Evolutionary conservation across 2,113 vertebrate genomes (phyloP), one percentile per base, ranked within the genome.

Genomic region (Rhinogobius similis): DNA sequence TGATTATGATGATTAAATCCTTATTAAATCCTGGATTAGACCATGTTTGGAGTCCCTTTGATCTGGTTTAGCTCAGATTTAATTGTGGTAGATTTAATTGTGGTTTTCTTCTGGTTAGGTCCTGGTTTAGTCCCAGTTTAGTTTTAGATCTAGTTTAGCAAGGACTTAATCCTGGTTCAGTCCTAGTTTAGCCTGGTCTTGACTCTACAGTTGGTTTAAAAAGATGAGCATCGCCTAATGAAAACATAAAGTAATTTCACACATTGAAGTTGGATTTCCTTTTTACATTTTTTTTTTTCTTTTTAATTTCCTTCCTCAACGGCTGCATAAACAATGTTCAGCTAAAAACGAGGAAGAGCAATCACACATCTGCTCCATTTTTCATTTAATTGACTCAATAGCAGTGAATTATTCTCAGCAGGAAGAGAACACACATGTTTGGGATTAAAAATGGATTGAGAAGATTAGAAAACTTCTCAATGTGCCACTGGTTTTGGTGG

Each of bases 301-400:
- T 23, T 12, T 53, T 23, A 1, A 13, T 24, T 55, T 55, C 52
- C 52, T 55, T 26, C 52, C 52, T 55, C 52, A 12, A 23, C 23
- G 52, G 23, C 52, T 26, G 52, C 23, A 55, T 23, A 55, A 55
- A 55, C 52, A 55, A 55, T 55, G 52, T 55, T 55, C 52, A 55
- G 52, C 26, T 21, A 23, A 55, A 55, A 55, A 24, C 14, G 52
- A 10, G 23, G 23, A 55, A 55, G 23, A 55, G 24, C 24, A n/a
- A 55, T 55, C 23, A 14, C 52, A 55, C 52, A 55, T 55, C 52
- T 55, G 52, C 13, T 12, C 52, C 52, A 55, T 55, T 55, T 55
- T 26, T 55, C 56, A 77, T 81, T 79, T 73, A 80, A 83, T 69
- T 86, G 67, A 81, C 58, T 69, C 72, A 53, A 82, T 78, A 85